Evolutionary conservation across 1,140 invertebrate species (phyloP).

Genomic region (Acromyrmex echinatior): DNA sequence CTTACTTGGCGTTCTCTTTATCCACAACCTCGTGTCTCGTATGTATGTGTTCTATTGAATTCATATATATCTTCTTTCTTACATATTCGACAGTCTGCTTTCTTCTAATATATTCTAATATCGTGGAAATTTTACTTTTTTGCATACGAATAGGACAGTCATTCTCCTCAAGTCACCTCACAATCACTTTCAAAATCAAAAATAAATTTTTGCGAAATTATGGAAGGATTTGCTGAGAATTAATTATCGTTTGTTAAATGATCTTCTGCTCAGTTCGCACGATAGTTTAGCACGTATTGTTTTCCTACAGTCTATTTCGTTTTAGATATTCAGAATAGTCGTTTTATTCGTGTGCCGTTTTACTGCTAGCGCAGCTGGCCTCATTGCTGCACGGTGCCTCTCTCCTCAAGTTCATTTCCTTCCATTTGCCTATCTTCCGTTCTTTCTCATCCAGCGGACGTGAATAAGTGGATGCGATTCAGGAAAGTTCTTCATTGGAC

Average conservation of each 20-base stretch:
- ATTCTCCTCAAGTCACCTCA: neutral
- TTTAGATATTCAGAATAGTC: slow-evolving; percentile 41
- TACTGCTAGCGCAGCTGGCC: slow-evolving; percentile 38
- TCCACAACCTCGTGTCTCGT: neutral
- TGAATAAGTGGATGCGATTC: slow-evolving; percentile 79
- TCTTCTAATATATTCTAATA: slow-evolving; percentile 14
- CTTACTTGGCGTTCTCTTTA: neutral
- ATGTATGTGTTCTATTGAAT: slow-evolving; percentile 15
- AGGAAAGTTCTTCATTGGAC: slow-evolving; percentile 69
- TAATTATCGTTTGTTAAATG: neutral
- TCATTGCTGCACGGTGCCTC: neutral
- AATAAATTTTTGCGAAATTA: slow-evolving; percentile 19
- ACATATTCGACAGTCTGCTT: slow-evolving; percentile 24
- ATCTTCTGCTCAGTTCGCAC: neutral
- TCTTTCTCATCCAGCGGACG: slow-evolving; percentile 73
- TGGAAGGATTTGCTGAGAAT: neutral
- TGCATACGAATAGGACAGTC: neutral
- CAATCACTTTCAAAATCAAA: neutral
- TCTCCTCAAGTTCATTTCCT: slow-evolving; percentile 47
- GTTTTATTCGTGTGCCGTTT: slow-evolving; percentile 39
- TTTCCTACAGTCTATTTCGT: slow-evolving; percentile 15
- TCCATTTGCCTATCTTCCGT: slow-evolving; percentile 56
- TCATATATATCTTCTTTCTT: slow-evolving; percentile 37
- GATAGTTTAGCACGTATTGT: slow-evolving; percentile 47
- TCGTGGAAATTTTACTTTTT: neutral